Base-by-base conservation (phyloP, 2,797 vertebrate genomes). In the Mormyrus proboscirostris region DNA sequence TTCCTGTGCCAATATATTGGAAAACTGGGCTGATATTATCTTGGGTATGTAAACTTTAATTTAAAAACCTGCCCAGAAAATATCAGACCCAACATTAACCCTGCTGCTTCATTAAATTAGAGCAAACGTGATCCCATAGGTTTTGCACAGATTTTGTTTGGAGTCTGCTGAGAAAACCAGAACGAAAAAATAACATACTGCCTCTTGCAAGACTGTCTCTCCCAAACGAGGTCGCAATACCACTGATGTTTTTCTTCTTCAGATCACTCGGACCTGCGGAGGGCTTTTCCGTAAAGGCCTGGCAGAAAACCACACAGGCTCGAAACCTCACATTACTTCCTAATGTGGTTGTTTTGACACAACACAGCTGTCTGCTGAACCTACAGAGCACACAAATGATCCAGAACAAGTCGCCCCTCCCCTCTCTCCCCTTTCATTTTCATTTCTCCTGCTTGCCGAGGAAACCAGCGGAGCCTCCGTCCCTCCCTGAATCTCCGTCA, bases 281-380 rank as follows among this genome's bases (percentile, higher is more conserved):
- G 25, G 50, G 49, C 47, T 49, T 50, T 86, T 53, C 8, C 50
- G 25, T 55, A 2, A 38, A 59, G 33, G 85, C 25, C 51, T 41
- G 22, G 16, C 51, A 12, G 8, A 51, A 53, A n/a, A 25, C 29
- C 47, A 89, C 49, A 16, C 19, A 16, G 62, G 9, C 33, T 83
- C 14, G 16, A n/a, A 38, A 89, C 25, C 25, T 33, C 50, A 8
- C 69, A 57, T 59, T 55, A 44, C 65, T 69, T 82, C 65, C n/a
- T 73, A 51, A 59, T 85, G 50, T 44, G 88, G 65, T 38, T 73
- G 65, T 88, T 88, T 88, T 76, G 44, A 76, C 88, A 79, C 69
- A 88, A 79, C 69, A 49, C 65, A 79, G n/a, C 88, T 19, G 88
- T 88, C 88, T 44, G 51, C 69, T 22, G 51, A 83, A 47, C 38